A percentile compares a stretch with the other conserved stretches of the same genome.
These are phyloP conservation scores for Xyrauchen texanus DNA, from an alignment of 2,113 vertebrate species.

Conservation along the genomic window DNA sequence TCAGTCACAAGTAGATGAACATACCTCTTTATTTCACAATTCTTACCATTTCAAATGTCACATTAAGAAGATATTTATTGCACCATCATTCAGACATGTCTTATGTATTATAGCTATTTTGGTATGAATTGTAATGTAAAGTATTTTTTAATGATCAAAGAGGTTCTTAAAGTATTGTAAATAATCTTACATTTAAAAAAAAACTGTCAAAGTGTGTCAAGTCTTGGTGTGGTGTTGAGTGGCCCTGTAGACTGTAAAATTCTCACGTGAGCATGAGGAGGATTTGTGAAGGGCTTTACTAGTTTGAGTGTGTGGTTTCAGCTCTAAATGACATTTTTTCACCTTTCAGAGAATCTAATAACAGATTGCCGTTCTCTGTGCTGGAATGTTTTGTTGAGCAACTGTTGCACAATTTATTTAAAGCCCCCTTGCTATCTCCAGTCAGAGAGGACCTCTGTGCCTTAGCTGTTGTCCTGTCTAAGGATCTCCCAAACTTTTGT, in stretches of 20 bases:
- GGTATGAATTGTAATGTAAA: conserved; percentile 82
- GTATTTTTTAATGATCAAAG: conserved; percentile 83
- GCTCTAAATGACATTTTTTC: conserved; percentile 60
- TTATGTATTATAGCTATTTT: conserved; percentile 84
- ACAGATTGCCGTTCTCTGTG: conserved; percentile 83
- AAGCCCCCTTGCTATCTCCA: conserved; percentile 65
- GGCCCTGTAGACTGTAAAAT: not conserved
- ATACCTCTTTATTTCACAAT: conserved; percentile 35
- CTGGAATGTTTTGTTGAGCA: conserved; percentile 89
- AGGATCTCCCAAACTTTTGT: conserved; percentile 77
- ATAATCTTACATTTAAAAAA: conserved; percentile 47
- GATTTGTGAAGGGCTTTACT: conserved; percentile 35
- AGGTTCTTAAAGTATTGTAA: conserved; percentile 69
- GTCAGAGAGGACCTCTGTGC: conserved; percentile 85
- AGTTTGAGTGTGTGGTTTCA: conserved; percentile 41
- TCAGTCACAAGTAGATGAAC: conserved; percentile 13
- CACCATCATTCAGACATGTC: conserved; percentile 24
- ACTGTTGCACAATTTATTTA: conserved; percentile 86
- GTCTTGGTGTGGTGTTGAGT: conserved; percentile 23
- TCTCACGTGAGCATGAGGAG: conserved; percentile 22
- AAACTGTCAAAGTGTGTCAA: conserved; percentile 18
- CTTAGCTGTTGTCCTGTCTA: conserved; percentile 88
- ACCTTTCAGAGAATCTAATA: conserved; percentile 77
- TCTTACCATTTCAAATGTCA: conserved; percentile 19
- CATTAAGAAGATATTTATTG: conserved; percentile 31